Base-by-base conservation (phyloP, 1,140 invertebrate genomes). In the Steinernema khuongi region DNA sequence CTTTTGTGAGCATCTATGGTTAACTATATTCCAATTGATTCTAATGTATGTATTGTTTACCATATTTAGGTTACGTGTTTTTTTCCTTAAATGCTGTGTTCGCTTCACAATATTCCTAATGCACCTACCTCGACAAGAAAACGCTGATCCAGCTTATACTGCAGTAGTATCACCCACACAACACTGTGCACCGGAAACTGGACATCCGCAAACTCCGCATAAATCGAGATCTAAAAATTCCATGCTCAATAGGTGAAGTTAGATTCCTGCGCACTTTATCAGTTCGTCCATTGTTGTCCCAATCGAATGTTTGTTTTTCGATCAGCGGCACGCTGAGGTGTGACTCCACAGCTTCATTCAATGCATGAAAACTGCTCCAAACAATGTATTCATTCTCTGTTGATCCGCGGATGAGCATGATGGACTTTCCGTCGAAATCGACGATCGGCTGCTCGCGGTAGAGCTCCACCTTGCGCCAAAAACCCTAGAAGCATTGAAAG, bases 371-470 rank as follows among this genome's bases (percentile, higher is more conserved):
- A 28, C 28, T 66, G 30, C 71, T 72, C 71, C 71, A 72, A 31
- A 72, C 44, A 30, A 22, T 31, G 26, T 72, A 72, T 17, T 50
- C 36, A 36, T 30, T 28, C 19, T 72, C 60, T 29, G 43, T 29
- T n/a, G 41, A 7, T 32, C 66, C 41, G 7, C 29, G 43, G 26
- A 72, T 4, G 26, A 72, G 44, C 31, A 72, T 31, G 30, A 72
- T 31, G 31, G 43, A 66, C 30, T 72, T 72, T 29, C 60, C 43
- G 19, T n/a, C 30, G 33, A 66, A 72, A n/a, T 72, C 71, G n/a
- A 72, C 66, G 7, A 18, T 29, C 22, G 71, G 71, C 66, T 72
- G 71, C 30, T 72, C 71, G 19, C 44, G 71, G 66, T 72, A 72
- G 19, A 66, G 31, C 31, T 72, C 66, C 22, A 66, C 33, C 31